Evolutionary conservation across 2,888 invertebrate genomes (phyloP).

Genomic region (Malacosoma neustria): DNA sequence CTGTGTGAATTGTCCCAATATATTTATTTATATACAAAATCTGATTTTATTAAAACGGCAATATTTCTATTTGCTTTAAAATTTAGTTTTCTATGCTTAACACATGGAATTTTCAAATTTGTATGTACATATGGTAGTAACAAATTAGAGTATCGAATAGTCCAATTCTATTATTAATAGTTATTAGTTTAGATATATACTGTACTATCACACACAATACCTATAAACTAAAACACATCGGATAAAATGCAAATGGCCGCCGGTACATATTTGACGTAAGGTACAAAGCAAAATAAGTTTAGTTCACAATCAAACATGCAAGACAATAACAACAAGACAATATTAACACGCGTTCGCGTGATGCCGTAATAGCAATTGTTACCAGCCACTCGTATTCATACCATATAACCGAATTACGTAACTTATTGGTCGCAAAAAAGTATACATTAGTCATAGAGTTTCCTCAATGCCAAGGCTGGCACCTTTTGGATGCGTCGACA

Average conservation of each 20-base stretch:
- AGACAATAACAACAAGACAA: background rate
- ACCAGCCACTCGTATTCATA: background rate
- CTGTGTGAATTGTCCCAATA: too few species aligned
- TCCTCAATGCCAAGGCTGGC: conserved; percentile 63
- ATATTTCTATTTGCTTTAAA: too few species aligned
- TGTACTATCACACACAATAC: too few species aligned
- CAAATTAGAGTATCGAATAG: too few species aligned
- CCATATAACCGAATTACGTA: background rate
- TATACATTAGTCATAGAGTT: conserved; percentile 45
- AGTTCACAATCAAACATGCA: background rate
- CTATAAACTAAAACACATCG: too few species aligned
- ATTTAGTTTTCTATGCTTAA: too few species aligned
- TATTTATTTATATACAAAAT: too few species aligned
- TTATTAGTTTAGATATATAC: too few species aligned
- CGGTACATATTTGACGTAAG: background rate
- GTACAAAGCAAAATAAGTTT: background rate
- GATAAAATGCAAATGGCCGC: background rate
- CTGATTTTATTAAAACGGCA: too few species aligned
- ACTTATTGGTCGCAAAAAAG: conserved; percentile 19
- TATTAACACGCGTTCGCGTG: conserved; percentile 23
- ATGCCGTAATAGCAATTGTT: background rate
- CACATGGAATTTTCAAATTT: too few species aligned
- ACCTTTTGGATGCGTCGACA: conserved; percentile 31
- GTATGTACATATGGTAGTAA: too few species aligned
- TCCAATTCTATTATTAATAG: too few species aligned